These are phyloP conservation scores for Cephus spinipes DNA, from an alignment of 2,888 invertebrate genomes.

Conservation along the genomic window DNA sequence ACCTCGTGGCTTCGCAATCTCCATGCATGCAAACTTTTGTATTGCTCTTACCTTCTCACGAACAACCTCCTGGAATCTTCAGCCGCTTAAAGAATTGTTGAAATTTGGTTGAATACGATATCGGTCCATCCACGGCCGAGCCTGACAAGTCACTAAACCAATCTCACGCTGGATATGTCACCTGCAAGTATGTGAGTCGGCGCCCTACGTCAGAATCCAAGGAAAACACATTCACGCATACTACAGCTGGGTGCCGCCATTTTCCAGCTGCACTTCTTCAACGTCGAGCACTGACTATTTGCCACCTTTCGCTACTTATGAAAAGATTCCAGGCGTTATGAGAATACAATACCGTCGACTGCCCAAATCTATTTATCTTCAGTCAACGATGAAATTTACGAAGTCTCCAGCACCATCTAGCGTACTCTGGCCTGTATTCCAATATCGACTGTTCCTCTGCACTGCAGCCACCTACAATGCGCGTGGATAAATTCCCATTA, in stretches of 20 bases:
- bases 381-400: background rate
- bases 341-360: background rate
- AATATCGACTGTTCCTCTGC: background rate
- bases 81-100: background rate
- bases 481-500: background rate
- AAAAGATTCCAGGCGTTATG: background rate
- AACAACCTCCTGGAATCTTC: background rate
- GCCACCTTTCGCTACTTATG: background rate
- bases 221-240: constrained; percentile 5
- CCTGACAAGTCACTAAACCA: constrained; percentile 16
- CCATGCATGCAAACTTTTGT: background rate
- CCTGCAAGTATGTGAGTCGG: background rate
- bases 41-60: background rate
- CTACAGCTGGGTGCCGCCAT: constrained; percentile 1
- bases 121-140: constrained; percentile 12
- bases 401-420: background rate
- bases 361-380: background rate
- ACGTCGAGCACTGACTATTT: background rate
- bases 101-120: background rate
- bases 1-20: background rate
- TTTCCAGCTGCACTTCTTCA: background rate
- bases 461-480: background rate
- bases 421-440: background rate
- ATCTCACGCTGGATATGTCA: constrained; percentile 6
- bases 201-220: background rate